A percentile compares a stretch with the other conserved stretches of the same genome.
These are phyloP conservation scores for Netelia melanura DNA, from an alignment of 2,888 invertebrate genomes.

Conservation along the genomic window DNA sequence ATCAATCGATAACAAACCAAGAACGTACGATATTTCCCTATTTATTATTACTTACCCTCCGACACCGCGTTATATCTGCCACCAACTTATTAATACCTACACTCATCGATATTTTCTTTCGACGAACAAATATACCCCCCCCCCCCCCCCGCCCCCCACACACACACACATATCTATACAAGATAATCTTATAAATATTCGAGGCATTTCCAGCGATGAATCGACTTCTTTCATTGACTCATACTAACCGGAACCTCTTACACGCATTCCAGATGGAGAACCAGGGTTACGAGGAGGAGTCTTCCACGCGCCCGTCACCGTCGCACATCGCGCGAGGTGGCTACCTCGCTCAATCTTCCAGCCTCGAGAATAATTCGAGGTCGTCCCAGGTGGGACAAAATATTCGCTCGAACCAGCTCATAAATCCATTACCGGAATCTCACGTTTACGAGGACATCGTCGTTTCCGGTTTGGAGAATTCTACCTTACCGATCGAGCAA, in stretches of 20 bases:
- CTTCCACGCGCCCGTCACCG: slow-evolving; percentile 63
- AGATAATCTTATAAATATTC: background rate
- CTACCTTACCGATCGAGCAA: background rate
- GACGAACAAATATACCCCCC: too few relatives aligned
- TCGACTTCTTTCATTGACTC: slow-evolving; percentile 10
- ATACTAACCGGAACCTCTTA: slow-evolving; percentile 28
- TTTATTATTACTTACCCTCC: too few relatives aligned
- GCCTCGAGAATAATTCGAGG: background rate
- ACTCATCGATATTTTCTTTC: too few relatives aligned
- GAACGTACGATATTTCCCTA: too few relatives aligned
- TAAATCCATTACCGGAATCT: slow-evolving; percentile 62
- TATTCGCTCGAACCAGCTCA: slow-evolving; percentile 1
- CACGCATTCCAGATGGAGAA: slow-evolving; percentile 81
- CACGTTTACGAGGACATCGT: slow-evolving; percentile 82
- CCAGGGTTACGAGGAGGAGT: slow-evolving; percentile 82
- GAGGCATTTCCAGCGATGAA: slow-evolving; percentile 1
- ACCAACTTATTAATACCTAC: too few relatives aligned
- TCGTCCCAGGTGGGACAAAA: slow-evolving; percentile 19
- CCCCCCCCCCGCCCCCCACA: background rate
- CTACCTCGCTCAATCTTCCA: slow-evolving; percentile 34
- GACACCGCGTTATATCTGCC: too few relatives aligned
- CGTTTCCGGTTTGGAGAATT: slow-evolving; percentile 36
- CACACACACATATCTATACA: background rate
- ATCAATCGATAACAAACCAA: too few relatives aligned
- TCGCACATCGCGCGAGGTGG: background rate